These are phyloP conservation scores for Megaceryle torquata DNA, from an alignment of 2,113 vertebrate species.

Conservation along the genomic window DNA sequence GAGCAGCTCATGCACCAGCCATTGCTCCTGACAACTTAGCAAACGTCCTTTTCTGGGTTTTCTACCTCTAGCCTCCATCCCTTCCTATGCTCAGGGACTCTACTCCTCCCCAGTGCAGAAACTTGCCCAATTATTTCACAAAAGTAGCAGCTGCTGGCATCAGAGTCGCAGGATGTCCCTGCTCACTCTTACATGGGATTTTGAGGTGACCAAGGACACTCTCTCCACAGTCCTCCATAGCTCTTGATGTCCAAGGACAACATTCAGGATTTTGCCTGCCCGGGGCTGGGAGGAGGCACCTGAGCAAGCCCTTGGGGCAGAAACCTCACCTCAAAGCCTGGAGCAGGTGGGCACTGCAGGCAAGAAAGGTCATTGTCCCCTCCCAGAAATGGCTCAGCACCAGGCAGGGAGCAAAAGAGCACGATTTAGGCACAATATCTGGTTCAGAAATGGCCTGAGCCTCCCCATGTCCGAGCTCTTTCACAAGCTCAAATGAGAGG, in stretches of 20 bases:
- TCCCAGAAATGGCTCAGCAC: background rate
- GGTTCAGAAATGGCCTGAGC: background rate
- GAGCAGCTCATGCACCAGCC: background rate
- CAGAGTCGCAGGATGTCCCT: background rate
- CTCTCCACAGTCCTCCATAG: background rate
- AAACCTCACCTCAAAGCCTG: fast-evolving
- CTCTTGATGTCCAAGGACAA: background rate
- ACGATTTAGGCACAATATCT: background rate
- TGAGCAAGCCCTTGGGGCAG: background rate
- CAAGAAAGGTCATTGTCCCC: background rate
- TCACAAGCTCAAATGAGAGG: background rate
- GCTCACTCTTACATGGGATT: background rate
- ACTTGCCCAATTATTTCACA: background rate
- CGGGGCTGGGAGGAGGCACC: background rate
- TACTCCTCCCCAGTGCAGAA: background rate
- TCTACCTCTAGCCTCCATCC: background rate
- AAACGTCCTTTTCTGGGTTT: background rate
- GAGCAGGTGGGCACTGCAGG: background rate
- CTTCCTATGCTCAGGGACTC: fast-evolving
- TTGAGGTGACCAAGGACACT: background rate
- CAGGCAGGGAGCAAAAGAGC: background rate
- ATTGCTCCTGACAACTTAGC: background rate
- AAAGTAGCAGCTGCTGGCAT: background rate
- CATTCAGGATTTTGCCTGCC: background rate
- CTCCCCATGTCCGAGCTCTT: background rate